Base-by-base conservation (phyloP, 2,113 vertebrate genomes). In the Xenopus borealis region DNA sequence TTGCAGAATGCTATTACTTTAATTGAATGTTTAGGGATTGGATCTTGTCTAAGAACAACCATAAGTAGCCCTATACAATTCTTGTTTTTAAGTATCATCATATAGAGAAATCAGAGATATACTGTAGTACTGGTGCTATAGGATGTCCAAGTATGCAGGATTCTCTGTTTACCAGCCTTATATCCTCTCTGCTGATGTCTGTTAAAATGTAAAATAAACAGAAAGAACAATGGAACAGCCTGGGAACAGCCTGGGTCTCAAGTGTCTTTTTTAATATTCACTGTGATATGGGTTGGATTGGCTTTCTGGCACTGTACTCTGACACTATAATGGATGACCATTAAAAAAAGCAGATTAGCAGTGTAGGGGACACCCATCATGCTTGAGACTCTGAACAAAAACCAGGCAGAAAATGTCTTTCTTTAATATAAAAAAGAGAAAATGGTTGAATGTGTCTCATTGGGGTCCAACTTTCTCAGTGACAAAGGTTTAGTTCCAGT, bases 401-500 rank as follows among this genome's bases (percentile, higher is more conserved):
- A 53, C 53, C 23, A 77, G 44, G 50, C 59, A 77, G 27, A 77
- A 70, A 75, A 75, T 69, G 62, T 17, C 46, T 62, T 46, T 75
- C 68, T 75, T 44, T 63, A 7, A 50, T 13, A 50, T 10, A 50
- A 50, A 50, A 50, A 58, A 76, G 63, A 68, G 1, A 46, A 17
- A 62, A 57, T 30, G 52, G 50, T 69, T 76, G 57, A 76, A 52
- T 76, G 58, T 40, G 66, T 30, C 16, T 55, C 30, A 68, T 77
- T 70, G 66, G 64, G 74, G 47, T 70, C 30, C 73, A 75, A 69
- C 58, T 75, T 23, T 62, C 66, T 27, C 58, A 18, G 59, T 77
- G 74, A 77, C 59, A 77, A 77, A 69, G 20, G 50, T 70, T 77
- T 77, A 46, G 59, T 70, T 77, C 74, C 66, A 69, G 44, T 45